Percentiles rank a stretch among this genome's conserved stretches.
Conservation (phyloP, 2,888 invertebrate species). For the Drosophila multiciliata region DNA sequence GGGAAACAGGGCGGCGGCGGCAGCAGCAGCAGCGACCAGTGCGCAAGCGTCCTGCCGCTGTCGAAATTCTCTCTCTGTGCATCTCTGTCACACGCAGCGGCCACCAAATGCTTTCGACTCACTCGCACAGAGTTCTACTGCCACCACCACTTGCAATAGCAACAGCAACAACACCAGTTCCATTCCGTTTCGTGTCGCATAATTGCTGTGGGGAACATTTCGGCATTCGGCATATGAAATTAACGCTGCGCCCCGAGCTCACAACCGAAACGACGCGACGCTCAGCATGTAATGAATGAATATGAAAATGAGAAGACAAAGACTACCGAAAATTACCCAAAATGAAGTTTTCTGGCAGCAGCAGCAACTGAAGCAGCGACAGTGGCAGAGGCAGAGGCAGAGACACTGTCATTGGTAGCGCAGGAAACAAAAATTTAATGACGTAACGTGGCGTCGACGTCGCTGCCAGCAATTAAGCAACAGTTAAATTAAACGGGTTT, state of each 20-base stretch:
- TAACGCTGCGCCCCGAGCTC: slow-evolving; percentile 66
- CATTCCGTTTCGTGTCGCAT: slow-evolving; percentile 55
- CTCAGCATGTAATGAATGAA: slow-evolving; percentile 72
- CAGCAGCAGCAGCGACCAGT: slow-evolving; percentile 53
- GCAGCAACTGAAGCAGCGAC: slow-evolving; percentile 29
- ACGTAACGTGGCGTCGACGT: slow-evolving; percentile 69
- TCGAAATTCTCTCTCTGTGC: slow-evolving; percentile 20
- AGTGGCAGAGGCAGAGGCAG: slow-evolving; percentile 22
- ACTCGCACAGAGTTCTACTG: slow-evolving; percentile 33
- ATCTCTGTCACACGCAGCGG: slow-evolving; percentile 23
- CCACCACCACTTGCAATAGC: slow-evolving; percentile 4
- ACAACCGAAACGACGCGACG: slow-evolving; percentile 34
- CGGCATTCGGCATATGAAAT: slow-evolving; percentile 69
- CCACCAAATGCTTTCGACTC: slow-evolving; percentile 9
- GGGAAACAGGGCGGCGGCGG: slow-evolving; percentile 50
- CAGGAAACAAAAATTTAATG: slow-evolving; percentile 64
- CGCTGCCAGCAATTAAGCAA: slow-evolving; percentile 82
- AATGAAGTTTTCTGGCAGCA: slow-evolving; percentile 73
- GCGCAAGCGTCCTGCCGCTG: slow-evolving; percentile 56
- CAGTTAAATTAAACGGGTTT: slow-evolving; percentile 84
- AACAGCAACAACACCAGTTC: slow-evolving; percentile 24
- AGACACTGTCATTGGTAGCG: slow-evolving; percentile 32
- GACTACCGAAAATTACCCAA: slow-evolving; percentile 73
- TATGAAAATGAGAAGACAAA: slow-evolving; percentile 79
- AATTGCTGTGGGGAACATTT: slow-evolving; percentile 64